Evolutionary conservation across 2,797 vertebrate genomes (phyloP).

Genomic region (Falco columbarius): DNA sequence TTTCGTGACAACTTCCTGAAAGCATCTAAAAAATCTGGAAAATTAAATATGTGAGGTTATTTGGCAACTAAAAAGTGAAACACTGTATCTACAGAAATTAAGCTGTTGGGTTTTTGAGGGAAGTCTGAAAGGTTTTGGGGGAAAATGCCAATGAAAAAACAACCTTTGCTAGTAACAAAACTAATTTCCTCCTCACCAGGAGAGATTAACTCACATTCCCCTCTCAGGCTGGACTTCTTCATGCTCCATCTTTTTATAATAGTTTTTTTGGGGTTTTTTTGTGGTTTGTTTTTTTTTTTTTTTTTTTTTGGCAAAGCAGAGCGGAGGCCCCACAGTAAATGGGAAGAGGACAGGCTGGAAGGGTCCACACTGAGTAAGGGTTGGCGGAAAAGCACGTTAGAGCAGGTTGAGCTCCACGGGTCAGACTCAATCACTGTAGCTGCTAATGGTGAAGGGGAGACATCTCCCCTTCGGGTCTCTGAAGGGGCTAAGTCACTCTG

Average conservation of each 20-base stretch:
- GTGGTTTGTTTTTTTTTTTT: background rate
- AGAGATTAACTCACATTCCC: constrained; percentile 51
- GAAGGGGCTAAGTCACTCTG: background rate
- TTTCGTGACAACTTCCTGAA: constrained; percentile 60
- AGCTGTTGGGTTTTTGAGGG: constrained; percentile 44
- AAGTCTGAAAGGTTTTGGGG: constrained; percentile 41
- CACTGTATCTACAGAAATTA: constrained; percentile 57
- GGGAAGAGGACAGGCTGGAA: background rate
- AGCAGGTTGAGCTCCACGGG: background rate
- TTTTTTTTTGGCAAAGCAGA: background rate
- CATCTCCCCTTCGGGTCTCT: background rate
- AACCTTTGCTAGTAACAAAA: constrained; percentile 55
- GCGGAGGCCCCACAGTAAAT: background rate
- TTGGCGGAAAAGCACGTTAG: background rate
- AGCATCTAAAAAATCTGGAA: constrained; percentile 62
- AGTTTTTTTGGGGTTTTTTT: background rate
- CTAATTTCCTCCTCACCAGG: constrained; percentile 58
- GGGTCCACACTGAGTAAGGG: background rate
- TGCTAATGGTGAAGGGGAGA: background rate
- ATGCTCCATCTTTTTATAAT: constrained; percentile 41
- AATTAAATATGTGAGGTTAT: constrained; percentile 62
- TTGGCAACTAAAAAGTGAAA: constrained; percentile 57
- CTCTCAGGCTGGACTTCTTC: constrained; percentile 43
- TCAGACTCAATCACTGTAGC: background rate
- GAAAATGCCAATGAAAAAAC: constrained; percentile 49